Evolutionary conservation across 2,797 vertebrate genomes (phyloP), one percentile per base, ranked within the genome.

Genomic region (Nannoperca obscura): DNA sequence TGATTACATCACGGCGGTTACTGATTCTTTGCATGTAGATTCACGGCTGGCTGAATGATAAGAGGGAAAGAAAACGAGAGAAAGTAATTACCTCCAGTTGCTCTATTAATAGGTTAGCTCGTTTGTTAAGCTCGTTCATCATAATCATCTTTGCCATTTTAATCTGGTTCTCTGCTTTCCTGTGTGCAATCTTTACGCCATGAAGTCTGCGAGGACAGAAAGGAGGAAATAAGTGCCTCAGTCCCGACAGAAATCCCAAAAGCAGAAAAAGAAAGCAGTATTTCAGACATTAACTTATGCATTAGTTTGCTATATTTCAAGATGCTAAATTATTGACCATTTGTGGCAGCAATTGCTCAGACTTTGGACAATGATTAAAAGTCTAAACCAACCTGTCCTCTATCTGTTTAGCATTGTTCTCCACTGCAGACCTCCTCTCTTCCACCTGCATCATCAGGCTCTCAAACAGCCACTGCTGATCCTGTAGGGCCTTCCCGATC

Each of bases 71-170:
- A 87, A 78, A 87, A 83, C 80, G 80, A 84, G 84, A 76, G 83
- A 93, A 91, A 92, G 92, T 89, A 93, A 95, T 95, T 96, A 99
- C 98, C 96, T 99, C 97, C 87, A 99, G 94, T 93, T 99, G 97
- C 91, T 99, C 97, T 95, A 99, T 97, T 92, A 99, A 97, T 90
- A 96, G 95, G 86, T 96, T 98, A 88, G 97, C 96, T 94, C 98
- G 95, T 93, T 99, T 99, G 95, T 97, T 98, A 89, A 99, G 95
- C 94, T 99, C 98, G 84, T 96, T 99, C 92, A 98, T 97, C 94
- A 99, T 96, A 93, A 99, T 95, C 98, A 99, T 97, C 94, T 98
- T 98, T 88, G 98, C 97, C 97, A 97, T 98, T 97, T 99, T 99
- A 92, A 99, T 99, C 94, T 99, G 98, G 94, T 97, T 99, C 95